phyloP scores from a whole-genome alignment of 2,113 vertebrate species.

The Tautogolabrus adspersus region DNA sequence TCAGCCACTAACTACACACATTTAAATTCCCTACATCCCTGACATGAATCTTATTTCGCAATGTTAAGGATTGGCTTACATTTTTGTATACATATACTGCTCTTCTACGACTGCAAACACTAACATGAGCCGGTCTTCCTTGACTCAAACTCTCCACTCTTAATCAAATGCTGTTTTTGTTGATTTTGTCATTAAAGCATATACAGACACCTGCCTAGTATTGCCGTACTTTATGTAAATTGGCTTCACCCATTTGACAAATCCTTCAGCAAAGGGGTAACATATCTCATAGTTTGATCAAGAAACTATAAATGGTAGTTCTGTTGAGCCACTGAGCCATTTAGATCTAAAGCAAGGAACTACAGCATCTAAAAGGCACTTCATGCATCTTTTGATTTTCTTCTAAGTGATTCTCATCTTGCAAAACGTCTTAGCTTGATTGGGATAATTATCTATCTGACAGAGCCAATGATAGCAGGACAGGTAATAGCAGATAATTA shows the following conservation, averaged over 20 bases:
- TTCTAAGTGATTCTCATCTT: slow-evolving; percentile 37
- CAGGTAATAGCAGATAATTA: slow-evolving; percentile 77
- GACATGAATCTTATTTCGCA: too few species aligned
- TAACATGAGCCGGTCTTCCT: neutral
- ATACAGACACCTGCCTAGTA: neutral
- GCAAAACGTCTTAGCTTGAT: slow-evolving; percentile 46
- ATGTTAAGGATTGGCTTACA: too few species aligned
- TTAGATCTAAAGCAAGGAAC: slow-evolving; percentile 9
- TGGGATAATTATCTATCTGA: slow-evolving; percentile 66
- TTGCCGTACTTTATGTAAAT: neutral
- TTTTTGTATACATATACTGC: too few species aligned
- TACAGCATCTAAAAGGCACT: neutral
- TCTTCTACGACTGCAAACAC: neutral
- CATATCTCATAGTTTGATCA: neutral
- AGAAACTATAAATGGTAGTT: slow-evolving; percentile 1
- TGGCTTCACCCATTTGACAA: neutral
- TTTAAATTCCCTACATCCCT: too few species aligned
- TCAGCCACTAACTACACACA: too few species aligned
- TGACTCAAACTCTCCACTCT: neutral
- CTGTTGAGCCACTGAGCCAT: slow-evolving; percentile 8
- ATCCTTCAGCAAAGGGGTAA: slow-evolving; percentile 1
- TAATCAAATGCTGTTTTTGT: neutral
- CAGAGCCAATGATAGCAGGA: slow-evolving; percentile 62
- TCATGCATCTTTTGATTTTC: slow-evolving; percentile 24
- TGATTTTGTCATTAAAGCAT: neutral